Evolutionary conservation across 2,888 invertebrate species (phyloP), one percentile per base, ranked within the genome.

Genomic region (Drosophila infuscata): DNA sequence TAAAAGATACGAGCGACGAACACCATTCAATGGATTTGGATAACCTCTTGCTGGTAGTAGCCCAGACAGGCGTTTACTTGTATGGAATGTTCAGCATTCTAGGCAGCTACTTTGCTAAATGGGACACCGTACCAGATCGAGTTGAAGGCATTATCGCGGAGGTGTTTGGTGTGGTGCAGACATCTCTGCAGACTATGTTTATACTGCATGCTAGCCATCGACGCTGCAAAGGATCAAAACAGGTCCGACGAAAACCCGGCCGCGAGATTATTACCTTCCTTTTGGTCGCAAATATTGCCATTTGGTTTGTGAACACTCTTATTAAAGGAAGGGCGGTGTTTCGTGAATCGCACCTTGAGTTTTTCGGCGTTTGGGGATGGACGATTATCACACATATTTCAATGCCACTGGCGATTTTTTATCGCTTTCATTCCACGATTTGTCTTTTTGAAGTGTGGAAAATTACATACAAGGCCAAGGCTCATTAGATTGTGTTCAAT

Each of bases 381-480:
- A 97, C 97, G 0, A 97, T 98, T 81, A 97, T 98, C 83, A 97
- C 97, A 0, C 97, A 98, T 91, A 96, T 97, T 0, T 97, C 97
- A 0, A 97, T 97, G 96, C 98, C 98, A 0, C 93, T 98, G 54
- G 97, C 97, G 0, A 97, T 98, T 83, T 98, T 98, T 93, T 98
- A 97, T 93, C 94, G 98, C 49, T 98, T 98, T 91, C 98, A 98
- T 93, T 97, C 97, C 3, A 97, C 98, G 0, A 98, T 98, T 82
- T 98, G 98, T 92, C 94, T 98, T 29, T 98, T 97, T 89, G 98
- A 98, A 93, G 96, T 98, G 66, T 98, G 98, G 98, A 98, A 97
- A 92, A 95, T 96, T 75, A 96, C 97, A 58, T 98, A 97, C 93
- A 98, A 98, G 91, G 95, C 95, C 79, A 95, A 95, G 67, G 64